Evolutionary conservation across 2,797 vertebrate species (phyloP).

Genomic region (Sebastes alutus): DNA sequence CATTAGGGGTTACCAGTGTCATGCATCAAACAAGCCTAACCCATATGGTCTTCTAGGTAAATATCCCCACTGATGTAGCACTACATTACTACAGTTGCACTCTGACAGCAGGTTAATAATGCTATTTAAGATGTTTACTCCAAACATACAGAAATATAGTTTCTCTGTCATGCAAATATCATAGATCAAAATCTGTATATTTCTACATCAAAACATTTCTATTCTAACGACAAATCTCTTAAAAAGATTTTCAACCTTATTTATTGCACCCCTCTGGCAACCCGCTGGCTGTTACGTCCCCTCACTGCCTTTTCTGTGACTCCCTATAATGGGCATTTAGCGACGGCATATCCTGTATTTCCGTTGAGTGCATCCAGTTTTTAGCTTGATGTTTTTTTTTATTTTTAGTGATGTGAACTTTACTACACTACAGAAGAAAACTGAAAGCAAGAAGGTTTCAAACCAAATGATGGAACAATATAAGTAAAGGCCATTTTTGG

Average conservation of each 20-base stretch:
- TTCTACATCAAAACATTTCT: conserved; percentile 36
- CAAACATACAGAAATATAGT: conserved; percentile 12
- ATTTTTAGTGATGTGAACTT: conserved; percentile 26
- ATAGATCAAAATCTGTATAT: conserved; percentile 44
- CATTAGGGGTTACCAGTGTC: conserved; percentile 37
- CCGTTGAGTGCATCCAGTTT: background rate
- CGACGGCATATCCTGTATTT: conserved; percentile 31
- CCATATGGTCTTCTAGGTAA: background rate
- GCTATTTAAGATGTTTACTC: conserved; percentile 7
- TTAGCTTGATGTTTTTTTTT: conserved; percentile 33
- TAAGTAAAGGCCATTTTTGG: background rate
- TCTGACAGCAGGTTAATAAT: conserved; percentile 38
- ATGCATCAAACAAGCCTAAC: conserved; percentile 20
- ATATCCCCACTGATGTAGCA: conserved; percentile 23
- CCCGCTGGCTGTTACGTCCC: background rate
- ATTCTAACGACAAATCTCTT: conserved; percentile 6
- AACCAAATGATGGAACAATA: background rate
- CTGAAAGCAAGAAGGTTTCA: conserved; percentile 14
- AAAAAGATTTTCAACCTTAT: conserved; percentile 1
- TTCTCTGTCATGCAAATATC: background rate
- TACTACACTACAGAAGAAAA: conserved; percentile 34
- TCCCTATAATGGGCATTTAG: conserved; percentile 43
- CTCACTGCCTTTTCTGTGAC: conserved; percentile 37
- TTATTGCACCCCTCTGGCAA: conserved; percentile 18
- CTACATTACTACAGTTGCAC: conserved; percentile 17